Conservation (phyloP, 2,797 vertebrate genomes). For the Anguilla pacifica region DNA sequence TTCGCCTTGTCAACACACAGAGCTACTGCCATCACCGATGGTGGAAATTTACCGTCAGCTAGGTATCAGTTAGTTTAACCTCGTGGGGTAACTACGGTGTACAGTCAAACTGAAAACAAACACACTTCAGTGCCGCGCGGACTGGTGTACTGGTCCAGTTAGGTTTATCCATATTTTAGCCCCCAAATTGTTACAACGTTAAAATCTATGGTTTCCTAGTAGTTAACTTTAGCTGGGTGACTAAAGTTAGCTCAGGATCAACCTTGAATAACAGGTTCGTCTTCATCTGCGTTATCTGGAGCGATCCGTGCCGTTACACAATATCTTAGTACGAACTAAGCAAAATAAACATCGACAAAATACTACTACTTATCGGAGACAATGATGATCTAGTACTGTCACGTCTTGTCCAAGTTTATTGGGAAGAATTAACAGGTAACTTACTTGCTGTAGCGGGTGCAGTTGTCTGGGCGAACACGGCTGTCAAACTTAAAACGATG, state of each 20-base stretch:
- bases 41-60: neutral
- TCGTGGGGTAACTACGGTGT: neutral
- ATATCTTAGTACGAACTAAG: neutral
- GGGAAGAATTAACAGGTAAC: constrained; percentile 38
- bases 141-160: neutral
- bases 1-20: neutral
- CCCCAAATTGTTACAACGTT: neutral
- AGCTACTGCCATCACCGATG: neutral
- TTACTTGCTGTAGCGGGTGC: constrained; percentile 53
- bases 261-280: constrained; percentile 1
- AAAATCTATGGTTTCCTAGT: neutral
- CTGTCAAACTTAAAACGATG: constrained; percentile 25
- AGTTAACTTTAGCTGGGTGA: neutral
- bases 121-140: neutral
- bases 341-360: neutral
- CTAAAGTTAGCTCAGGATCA: neutral
- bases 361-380: neutral
- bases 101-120: neutral
- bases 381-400: neutral
- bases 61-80: neutral
- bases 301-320: neutral
- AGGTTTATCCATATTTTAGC: neutral
- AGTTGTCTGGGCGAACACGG: constrained; percentile 52
- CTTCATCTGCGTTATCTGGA: neutral
- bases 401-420: neutral